phyloP scores from a whole-genome alignment of 2,797 vertebrate species.

The Aselliscus stoliczkanus region DNA sequence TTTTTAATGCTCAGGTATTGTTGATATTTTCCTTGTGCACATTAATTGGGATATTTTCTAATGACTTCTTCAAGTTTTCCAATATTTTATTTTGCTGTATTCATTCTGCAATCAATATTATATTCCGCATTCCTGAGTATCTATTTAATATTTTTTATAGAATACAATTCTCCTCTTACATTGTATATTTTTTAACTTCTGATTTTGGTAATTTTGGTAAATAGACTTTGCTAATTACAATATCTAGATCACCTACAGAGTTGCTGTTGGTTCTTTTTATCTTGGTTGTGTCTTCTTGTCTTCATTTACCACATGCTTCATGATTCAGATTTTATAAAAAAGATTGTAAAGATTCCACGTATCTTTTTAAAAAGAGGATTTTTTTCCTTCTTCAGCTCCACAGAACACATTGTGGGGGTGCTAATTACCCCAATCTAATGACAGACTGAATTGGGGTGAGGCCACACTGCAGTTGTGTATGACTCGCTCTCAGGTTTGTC shows the following conservation, averaged over 20 bases:
- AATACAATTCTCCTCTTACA: not conserved
- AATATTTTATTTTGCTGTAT: not conserved
- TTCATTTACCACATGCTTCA: not conserved
- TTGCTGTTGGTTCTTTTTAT: not conserved
- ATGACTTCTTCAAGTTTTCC: not conserved
- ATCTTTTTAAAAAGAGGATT: not conserved
- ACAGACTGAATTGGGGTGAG: not conserved
- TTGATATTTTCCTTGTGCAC: not conserved
- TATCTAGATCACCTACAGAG: not conserved
- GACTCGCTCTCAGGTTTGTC: not conserved
- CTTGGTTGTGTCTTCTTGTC: not conserved
- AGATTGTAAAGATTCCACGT: not conserved
- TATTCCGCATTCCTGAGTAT: not conserved
- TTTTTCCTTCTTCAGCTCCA: not conserved
- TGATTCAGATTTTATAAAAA: not conserved
- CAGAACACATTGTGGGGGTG: not conserved
- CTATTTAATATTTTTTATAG: not conserved
- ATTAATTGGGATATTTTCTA: not conserved
- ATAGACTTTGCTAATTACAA: not conserved
- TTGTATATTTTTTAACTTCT: not conserved
- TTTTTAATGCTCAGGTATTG: not conserved
- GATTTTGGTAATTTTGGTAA: not conserved
- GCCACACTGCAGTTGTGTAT: fast-evolving
- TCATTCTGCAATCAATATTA: not conserved
- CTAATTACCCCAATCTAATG: not conserved